phyloP scores from a whole-genome alignment of 1,140 invertebrate species.

The Parasteatoda tepidariorum region DNA sequence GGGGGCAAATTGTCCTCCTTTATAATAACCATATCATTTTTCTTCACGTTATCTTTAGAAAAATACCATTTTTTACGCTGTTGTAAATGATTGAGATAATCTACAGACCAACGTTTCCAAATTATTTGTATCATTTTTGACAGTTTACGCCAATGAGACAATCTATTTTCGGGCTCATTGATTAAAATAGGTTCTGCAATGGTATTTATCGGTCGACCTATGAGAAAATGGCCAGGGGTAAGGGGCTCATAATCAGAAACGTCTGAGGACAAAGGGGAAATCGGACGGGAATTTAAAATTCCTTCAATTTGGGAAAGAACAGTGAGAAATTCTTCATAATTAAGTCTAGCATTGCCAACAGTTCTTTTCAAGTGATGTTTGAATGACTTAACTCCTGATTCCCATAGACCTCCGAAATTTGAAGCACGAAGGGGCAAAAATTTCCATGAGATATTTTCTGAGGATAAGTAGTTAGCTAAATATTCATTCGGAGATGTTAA shows the following conservation, averaged over 20 bases:
- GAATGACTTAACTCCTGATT: background rate
- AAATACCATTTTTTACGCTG: conserved; percentile 21
- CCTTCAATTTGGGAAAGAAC: background rate
- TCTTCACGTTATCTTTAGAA: too few relatives aligned
- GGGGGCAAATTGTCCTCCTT: too few relatives aligned
- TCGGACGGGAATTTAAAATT: too few relatives aligned
- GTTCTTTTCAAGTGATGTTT: conserved; percentile 10
- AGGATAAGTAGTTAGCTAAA: background rate
- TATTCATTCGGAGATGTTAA: too few relatives aligned
- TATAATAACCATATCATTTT: conserved; percentile 66
- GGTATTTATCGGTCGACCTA: too few relatives aligned
- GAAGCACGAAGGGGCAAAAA: background rate
- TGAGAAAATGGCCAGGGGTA: too few relatives aligned
- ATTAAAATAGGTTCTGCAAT: too few relatives aligned
- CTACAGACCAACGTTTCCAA: too few relatives aligned
- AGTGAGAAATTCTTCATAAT: background rate
- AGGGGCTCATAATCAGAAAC: background rate
- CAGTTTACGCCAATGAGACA: too few relatives aligned
- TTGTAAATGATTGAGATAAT: background rate
- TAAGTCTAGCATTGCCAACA: background rate
- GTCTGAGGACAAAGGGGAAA: background rate
- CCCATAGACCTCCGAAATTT: background rate
- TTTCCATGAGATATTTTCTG: conserved; percentile 5
- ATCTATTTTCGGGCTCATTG: too few relatives aligned
- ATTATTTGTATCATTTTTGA: too few relatives aligned